Evolutionary conservation across 2,113 vertebrate species (phyloP).

Genomic region (Daubentonia madagascariensis): DNA sequence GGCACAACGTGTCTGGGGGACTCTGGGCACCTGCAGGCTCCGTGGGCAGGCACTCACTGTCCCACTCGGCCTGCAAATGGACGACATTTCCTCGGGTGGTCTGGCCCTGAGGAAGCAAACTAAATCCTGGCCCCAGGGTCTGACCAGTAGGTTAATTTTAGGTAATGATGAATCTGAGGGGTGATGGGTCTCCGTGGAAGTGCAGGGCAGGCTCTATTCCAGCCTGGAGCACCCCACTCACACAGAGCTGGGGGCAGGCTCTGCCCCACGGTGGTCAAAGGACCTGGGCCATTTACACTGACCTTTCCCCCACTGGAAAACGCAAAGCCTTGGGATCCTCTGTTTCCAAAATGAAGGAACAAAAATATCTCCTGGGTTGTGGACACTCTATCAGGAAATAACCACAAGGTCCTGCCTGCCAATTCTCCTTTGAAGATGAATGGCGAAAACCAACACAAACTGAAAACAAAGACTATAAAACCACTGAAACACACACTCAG

Average conservation of each 20-base stretch:
- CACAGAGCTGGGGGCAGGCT: too few relatives aligned
- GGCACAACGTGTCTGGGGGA: neutral
- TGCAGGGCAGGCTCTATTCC: neutral
- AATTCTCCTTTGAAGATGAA: constrained; percentile 1
- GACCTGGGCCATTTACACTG: neutral
- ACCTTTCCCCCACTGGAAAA: neutral
- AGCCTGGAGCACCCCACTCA: neutral
- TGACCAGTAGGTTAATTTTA: neutral
- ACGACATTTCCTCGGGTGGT: neutral
- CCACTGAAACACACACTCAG: neutral
- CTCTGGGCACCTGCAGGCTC: too few relatives aligned
- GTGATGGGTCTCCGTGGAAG: neutral
- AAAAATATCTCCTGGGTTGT: neutral
- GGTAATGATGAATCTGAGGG: neutral
- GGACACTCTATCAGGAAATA: neutral
- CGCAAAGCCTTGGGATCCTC: neutral
- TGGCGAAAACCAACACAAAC: neutral
- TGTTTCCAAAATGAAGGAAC: constrained; percentile 22
- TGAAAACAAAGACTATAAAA: neutral
- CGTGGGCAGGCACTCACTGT: neutral
- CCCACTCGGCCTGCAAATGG: neutral
- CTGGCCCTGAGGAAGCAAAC: neutral
- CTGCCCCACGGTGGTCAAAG: too few relatives aligned
- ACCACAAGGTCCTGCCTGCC: neutral
- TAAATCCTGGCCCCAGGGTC: neutral